Percentiles rank a stretch among this genome's conserved stretches.
phyloP scores from a whole-genome alignment of 2,888 invertebrate genomes.

The Plebejus melissa region DNA sequence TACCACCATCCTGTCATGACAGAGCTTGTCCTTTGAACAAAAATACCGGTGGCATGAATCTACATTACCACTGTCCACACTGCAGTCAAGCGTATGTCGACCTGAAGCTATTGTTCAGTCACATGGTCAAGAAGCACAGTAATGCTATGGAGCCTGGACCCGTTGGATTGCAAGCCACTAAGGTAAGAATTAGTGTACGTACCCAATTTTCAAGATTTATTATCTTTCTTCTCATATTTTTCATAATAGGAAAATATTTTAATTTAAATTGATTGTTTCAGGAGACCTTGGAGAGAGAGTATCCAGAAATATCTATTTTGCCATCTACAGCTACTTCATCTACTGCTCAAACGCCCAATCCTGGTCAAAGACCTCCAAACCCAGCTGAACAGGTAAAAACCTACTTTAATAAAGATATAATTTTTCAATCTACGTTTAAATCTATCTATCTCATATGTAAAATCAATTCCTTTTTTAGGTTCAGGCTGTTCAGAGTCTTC shows the following conservation, averaged over 20 bases:
- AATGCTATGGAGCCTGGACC: slow-evolving; percentile 63
- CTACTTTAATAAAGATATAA: no score
- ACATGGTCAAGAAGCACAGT: slow-evolving; percentile 73
- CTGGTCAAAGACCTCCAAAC: slow-evolving; percentile 65
- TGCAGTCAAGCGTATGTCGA: slow-evolving; percentile 73
- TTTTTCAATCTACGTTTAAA: no score
- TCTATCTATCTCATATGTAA: no score
- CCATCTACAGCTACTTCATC: slow-evolving; percentile 74
- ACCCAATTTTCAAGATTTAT: neutral
- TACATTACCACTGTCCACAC: slow-evolving; percentile 72
- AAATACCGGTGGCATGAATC: slow-evolving; percentile 67
- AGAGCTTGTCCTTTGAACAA: slow-evolving; percentile 71
- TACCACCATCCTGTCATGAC: slow-evolving; percentile 80
- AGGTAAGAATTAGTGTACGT: slow-evolving; percentile 49
- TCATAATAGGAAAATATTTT: slow-evolving; percentile 9
- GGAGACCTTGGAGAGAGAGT: slow-evolving; percentile 76
- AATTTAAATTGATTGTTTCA: slow-evolving; percentile 44
- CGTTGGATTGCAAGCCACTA: slow-evolving; percentile 71
- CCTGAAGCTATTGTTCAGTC: slow-evolving; percentile 66
- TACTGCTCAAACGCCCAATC: slow-evolving; percentile 63
- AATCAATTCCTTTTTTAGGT: slow-evolving; percentile 46
- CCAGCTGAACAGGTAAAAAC: slow-evolving; percentile 66
- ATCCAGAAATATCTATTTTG: slow-evolving; percentile 74
- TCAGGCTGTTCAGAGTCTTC: slow-evolving; percentile 72
- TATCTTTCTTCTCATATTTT: slow-evolving; percentile 32